phyloP scores from a whole-genome alignment of 2,888 invertebrate genomes.

The Hermaeophaga mercurialis region DNA sequence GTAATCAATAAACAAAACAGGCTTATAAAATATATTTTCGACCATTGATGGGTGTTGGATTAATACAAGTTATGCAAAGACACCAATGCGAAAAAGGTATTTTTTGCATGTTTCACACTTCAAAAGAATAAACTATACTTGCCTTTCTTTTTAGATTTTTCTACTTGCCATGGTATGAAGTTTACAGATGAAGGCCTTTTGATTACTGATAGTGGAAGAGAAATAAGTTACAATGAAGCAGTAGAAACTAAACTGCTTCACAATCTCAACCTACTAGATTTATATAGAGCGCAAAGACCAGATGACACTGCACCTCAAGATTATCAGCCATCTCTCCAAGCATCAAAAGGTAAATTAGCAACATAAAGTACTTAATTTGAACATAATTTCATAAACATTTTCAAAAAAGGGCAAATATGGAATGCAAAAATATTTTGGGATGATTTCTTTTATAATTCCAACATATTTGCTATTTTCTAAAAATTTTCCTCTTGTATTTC shows the following conservation, averaged over 20 bases:
- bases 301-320: background rate
- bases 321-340: background rate
- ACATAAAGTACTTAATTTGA: too few relatives aligned
- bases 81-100: background rate
- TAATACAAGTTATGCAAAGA: too few relatives aligned
- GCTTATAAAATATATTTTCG: too few relatives aligned
- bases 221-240: slow-evolving; percentile 49
- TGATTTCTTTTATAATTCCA: too few relatives aligned
- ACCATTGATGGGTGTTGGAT: too few relatives aligned
- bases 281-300: slow-evolving; percentile 9
- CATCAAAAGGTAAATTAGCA: slow-evolving; percentile 24
- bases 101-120: background rate
- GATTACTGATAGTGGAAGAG: slow-evolving; percentile 47
- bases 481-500: too few relatives aligned
- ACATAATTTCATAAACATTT: too few relatives aligned
- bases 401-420: too few relatives aligned
- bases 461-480: too few relatives aligned
- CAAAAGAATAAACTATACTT: background rate
- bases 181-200: slow-evolving; percentile 49
- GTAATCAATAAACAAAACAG: too few relatives aligned
- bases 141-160: slow-evolving; percentile 35
- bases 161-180: slow-evolving; percentile 46
- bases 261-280: slow-evolving; percentile 39
- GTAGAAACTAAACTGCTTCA: slow-evolving; percentile 47
- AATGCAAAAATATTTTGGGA: too few relatives aligned